Base-by-base conservation (phyloP, 2,113 vertebrate genomes). In the Bostrychus sinensis region DNA sequence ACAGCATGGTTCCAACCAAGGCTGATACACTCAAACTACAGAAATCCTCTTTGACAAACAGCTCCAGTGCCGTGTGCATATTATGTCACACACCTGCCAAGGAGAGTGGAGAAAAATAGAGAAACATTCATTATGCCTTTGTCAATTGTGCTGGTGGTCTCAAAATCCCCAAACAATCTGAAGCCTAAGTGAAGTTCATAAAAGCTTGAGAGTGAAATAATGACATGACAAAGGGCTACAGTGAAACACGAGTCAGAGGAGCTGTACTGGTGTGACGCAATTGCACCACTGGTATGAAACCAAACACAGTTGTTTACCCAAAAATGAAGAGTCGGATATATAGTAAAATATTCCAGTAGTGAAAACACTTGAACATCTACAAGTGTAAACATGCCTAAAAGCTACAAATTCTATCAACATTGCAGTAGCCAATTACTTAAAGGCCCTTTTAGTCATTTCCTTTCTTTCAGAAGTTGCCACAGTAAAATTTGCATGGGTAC, bases 101-200 rank as follows among this genome's bases (percentile, higher is more conserved):
- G 10, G 7, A n/a, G 62, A 30, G 46, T 4, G 61, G 60, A 67
- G 55, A 37, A 48, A 73, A 65, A 72, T 65, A 46, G 50, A 75
- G 46, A 78, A 78, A 62, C 72, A 63, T 78, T 66, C 59, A 75
- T 79, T 80, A 70, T 62, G 56, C 30, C 66, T 71, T 48, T 65
- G 62, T 67, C 85, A 75, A 64, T 62, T 79, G 64, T 78, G 74
- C 77, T 34, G 61, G 74, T 80, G 75, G 86, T 89, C 89, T 91
- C 88, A 77, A 88, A 89, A 83, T 88, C 89, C 87, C 89, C 62
- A 70, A 86, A 86, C 85, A 90, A 89, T 88, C 73, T 85, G 46
- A 50, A 53, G 61, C 48, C 60, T 72, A 39, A 58, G 64, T 62
- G 61, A 81, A 78, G 56, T 75, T 81, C 66, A 68, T 83, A 82